Evolutionary conservation across 2,888 invertebrate genomes (phyloP), one percentile per base, ranked within the genome.

Genomic region (Cancer borealis): DNA sequence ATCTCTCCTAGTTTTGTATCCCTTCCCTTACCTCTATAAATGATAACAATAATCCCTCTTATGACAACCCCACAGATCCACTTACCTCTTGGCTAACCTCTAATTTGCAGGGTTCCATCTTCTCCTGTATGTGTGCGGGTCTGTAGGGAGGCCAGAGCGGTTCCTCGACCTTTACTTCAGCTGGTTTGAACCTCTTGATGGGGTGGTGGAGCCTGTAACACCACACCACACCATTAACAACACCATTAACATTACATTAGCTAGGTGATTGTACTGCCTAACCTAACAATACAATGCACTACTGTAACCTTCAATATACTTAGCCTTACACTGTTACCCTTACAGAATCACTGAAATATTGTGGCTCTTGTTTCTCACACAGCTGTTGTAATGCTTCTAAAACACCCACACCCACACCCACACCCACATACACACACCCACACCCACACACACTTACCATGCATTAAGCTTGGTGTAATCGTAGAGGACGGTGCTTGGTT

Each of bases 401-500:
- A 0, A 39, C 2, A 39, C 39, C 0, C 39, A 39, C 39, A 39
- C 39, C 0, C 39, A 39, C 39, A 39, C 39, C 0, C 39, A 39
- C 39, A 39, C 39, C 0, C 39, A 39, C 39, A 39, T 2, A 39
- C 39, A 39, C 39, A 39, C 39, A 39, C 39, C 0, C 39, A 39
- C 39, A 39, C 39, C 0, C 39, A 39, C 39, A 39, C 39, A 39
- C 39, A 39, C 47, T 88, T 66, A 98, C 99, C 98, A 99, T 88
- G 98, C 98, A 96, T 98, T 97, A 96, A 98, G 97, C 96, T 98
- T 98, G 96, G 98, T 97, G 97, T 98, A 99, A 97, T 99, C 99
- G 97, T 99, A 99, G 39, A 99, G 97, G 97, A 96, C 89, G 95
- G 95, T 96, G 97, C 94, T 93, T 79, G 94, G 94, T 45, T 94